Evolutionary conservation across 2,888 invertebrate genomes (phyloP).

Genomic region (Trissolcus brochymenae): DNA sequence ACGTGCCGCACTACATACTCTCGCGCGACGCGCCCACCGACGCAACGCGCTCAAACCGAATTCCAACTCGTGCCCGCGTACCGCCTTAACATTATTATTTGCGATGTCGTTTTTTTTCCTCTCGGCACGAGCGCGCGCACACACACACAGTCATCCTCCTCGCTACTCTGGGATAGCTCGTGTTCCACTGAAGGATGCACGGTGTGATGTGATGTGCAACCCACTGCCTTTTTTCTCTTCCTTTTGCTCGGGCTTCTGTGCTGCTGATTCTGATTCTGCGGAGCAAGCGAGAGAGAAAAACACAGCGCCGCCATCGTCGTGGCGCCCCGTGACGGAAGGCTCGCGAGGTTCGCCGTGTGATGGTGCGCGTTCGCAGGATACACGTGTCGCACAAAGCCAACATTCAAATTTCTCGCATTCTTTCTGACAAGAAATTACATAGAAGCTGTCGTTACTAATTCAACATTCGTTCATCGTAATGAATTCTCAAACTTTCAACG

Average conservation of each 20-base stretch:
- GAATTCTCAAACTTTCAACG: too few relatives aligned
- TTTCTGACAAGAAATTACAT: too few relatives aligned
- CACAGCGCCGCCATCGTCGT: too few relatives aligned
- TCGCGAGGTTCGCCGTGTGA: conserved; percentile 1
- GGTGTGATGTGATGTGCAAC: conserved; percentile 22
- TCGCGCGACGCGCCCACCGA: conserved; percentile 27
- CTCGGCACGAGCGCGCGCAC: conserved; percentile 13
- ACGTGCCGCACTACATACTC: neutral
- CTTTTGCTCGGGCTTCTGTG: conserved; percentile 6
- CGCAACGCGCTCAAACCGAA: conserved; percentile 20
- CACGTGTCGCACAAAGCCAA: neutral
- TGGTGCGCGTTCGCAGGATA: neutral
- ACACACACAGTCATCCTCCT: neutral
- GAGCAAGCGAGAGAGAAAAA: neutral
- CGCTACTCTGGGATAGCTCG: neutral
- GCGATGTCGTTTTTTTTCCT: conserved; percentile 1
- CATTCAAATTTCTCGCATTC: neutral
- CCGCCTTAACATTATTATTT: conserved; percentile 11
- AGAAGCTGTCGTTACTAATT: too few relatives aligned
- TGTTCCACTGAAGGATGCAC: neutral
- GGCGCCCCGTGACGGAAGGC: conserved; percentile 12
- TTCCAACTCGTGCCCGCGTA: conserved; percentile 5
- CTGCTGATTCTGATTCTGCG: neutral
- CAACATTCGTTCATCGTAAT: too few relatives aligned
- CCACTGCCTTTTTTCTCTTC: conserved; percentile 7